phyloP scores from a whole-genome alignment of 92 coral and sea anemone species.

The Porites divaricata region DNA sequence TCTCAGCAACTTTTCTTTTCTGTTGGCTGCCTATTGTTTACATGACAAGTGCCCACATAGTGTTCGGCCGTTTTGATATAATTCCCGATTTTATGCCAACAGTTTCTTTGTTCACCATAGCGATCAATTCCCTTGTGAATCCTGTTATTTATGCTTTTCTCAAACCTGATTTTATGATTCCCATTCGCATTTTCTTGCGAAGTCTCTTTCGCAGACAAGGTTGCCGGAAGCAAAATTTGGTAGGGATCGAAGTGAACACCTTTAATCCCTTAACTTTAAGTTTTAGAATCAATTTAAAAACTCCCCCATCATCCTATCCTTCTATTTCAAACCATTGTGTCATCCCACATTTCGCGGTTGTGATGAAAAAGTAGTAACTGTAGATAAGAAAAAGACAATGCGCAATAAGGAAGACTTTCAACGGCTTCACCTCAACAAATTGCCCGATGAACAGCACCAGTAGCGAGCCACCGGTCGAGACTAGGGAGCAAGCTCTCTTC shows the following conservation, averaged over 20 bases:
- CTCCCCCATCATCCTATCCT: too few species aligned
- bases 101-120: constrained; percentile 65
- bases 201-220: not conserved
- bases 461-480: too few species aligned
- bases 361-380: too few species aligned
- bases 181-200: constrained; percentile 16
- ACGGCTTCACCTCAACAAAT: too few species aligned
- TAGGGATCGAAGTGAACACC: not conserved
- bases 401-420: too few species aligned
- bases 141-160: constrained; percentile 72
- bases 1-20: constrained; percentile 60
- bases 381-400: too few species aligned
- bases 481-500: too few species aligned
- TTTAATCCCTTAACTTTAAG: too few species aligned
- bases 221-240: not conserved
- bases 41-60: constrained; percentile 56
- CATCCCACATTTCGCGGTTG: too few species aligned
- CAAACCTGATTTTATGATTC: constrained; percentile 73
- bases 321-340: too few species aligned
- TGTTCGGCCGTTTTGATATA: constrained; percentile 38
- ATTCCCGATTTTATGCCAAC: constrained; percentile 52
- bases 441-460: too few species aligned
- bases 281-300: too few species aligned
- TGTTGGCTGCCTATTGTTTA: constrained; percentile 84
- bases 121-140: constrained; percentile 68